A percentile compares a stretch with the other conserved stretches of the same genome.
These are phyloP conservation scores for Hippocampus guttulatus DNA, from an alignment of 2,113 vertebrate species.

Conservation along the genomic window DNA sequence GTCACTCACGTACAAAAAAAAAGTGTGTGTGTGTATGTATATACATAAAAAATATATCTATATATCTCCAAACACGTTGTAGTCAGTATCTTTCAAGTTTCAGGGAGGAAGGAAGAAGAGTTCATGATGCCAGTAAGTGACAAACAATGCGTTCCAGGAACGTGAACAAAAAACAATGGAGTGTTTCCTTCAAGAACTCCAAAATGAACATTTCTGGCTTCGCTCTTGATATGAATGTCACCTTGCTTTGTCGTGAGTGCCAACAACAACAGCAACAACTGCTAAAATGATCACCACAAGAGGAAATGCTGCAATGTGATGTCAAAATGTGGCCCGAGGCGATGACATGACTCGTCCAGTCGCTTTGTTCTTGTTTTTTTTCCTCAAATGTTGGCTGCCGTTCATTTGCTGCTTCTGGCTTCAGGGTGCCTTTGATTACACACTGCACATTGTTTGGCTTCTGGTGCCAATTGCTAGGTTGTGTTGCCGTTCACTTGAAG, in stretches of 20 bases:
- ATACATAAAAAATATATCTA: too few species aligned
- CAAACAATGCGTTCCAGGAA: too few species aligned
- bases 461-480: constrained; percentile 5
- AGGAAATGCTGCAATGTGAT: not conserved
- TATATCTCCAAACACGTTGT: not conserved
- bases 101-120: not conserved
- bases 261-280: not conserved
- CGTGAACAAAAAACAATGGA: too few species aligned
- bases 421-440: not conserved
- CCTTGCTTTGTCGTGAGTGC: not conserved
- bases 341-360: not conserved
- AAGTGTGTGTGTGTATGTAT: too few species aligned
- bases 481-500: not conserved
- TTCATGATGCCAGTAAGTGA: not conserved
- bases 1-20: not conserved
- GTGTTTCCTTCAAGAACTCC: too few species aligned
- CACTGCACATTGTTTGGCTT: not conserved
- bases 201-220: not conserved
- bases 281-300: not conserved
- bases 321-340: not conserved
- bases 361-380: not conserved
- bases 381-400: not conserved
- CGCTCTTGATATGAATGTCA: not conserved
- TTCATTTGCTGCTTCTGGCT: not conserved
- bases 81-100: not conserved